Evolutionary conservation across 2,888 invertebrate species (phyloP).

Genomic region (Trissolcus japonicus): DNA sequence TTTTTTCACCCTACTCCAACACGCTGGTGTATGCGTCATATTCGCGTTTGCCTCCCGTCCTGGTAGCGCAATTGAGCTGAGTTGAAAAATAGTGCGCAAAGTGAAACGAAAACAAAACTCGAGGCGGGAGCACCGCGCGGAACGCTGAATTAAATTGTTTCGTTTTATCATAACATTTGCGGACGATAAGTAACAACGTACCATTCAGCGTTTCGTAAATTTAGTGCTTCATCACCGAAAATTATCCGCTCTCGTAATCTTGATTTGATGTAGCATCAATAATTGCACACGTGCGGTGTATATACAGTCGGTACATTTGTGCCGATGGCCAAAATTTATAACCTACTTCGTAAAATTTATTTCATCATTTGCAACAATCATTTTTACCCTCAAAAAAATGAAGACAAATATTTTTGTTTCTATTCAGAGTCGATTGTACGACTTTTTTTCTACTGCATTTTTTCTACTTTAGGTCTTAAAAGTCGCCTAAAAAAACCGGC

Average conservation of each 20-base stretch:
- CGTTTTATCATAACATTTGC: conserved; percentile 20
- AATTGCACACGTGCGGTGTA: conserved; percentile 28
- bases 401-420: too few species aligned
- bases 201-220: conserved; percentile 24
- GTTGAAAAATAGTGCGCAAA: conserved; percentile 8
- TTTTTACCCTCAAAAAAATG: too few species aligned
- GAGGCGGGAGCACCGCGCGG: not conserved
- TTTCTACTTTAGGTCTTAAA: too few species aligned
- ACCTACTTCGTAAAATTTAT: conserved; percentile 18
- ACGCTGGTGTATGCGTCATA: not conserved
- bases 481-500: too few species aligned
- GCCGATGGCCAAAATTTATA: conserved; percentile 11
- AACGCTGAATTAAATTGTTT: conserved; percentile 22
- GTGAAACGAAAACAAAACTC: conserved; percentile 6
- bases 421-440: too few species aligned
- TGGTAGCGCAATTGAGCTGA: conserved; percentile 5
- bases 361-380: too few species aligned
- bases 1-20: not conserved
- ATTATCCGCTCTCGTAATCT: conserved; percentile 32
- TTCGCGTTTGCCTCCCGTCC: not conserved
- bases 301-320: not conserved
- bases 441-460: too few species aligned
- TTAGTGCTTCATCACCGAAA: conserved; percentile 29
- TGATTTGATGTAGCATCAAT: conserved; percentile 39
- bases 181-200: conserved; percentile 18